phyloP scores from a whole-genome alignment of 2,113 vertebrate species.

The Uropsilus gracilis region DNA sequence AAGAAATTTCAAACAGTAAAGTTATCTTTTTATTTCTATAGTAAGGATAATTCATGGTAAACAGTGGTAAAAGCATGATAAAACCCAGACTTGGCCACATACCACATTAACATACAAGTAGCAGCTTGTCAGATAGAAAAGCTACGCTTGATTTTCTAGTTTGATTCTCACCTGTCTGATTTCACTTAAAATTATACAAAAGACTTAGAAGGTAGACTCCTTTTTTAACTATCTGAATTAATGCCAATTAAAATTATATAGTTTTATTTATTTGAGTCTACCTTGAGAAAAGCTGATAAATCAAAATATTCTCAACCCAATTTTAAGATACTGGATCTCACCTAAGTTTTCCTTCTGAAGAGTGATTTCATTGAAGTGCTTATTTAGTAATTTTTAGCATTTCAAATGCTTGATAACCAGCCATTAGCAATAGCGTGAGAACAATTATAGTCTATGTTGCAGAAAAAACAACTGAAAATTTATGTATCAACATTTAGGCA shows the following conservation, averaged over 20 bases:
- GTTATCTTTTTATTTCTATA: neutral
- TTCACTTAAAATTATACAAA: conserved; percentile 19
- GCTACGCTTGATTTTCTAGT: neutral
- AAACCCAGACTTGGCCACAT: neutral
- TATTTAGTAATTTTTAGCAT: neutral
- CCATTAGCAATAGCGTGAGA: neutral
- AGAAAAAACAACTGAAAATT: neutral
- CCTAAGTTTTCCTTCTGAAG: neutral
- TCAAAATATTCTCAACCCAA: conserved; percentile 23
- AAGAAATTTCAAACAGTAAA: conserved; percentile 22
- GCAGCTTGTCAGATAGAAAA: neutral
- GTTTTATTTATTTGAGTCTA: neutral
- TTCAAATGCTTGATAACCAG: neutral
- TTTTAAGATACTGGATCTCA: conserved; percentile 1
- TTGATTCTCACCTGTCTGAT: neutral
- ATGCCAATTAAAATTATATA: conserved; percentile 19
- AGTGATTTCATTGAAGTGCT: neutral
- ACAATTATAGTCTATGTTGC: neutral
- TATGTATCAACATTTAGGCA: neutral
- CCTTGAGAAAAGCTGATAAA: neutral
- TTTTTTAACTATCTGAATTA: conserved; percentile 25
- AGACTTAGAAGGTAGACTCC: neutral
- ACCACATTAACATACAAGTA: neutral
- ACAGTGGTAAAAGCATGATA: neutral
- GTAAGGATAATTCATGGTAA: neutral